Conservation (phyloP, 2,797 vertebrate species). For the Serranus cabrilla region DNA sequence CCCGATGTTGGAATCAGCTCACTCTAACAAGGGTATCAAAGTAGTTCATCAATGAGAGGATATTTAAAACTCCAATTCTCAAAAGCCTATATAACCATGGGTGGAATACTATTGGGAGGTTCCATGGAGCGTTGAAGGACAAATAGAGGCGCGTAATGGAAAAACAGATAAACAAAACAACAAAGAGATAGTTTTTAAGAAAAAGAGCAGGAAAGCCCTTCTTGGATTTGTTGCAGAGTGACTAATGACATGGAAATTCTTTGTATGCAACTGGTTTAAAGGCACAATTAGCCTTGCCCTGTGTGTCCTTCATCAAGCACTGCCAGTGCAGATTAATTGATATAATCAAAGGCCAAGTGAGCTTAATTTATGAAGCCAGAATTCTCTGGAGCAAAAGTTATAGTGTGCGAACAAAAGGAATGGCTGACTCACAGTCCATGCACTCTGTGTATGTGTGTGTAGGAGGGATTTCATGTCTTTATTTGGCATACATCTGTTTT, state of each 20-base stretch:
- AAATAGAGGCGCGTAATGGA: constrained; percentile 20
- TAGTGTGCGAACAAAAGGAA: constrained; percentile 34
- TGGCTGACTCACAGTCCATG: constrained; percentile 17
- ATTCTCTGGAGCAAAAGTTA: constrained; percentile 47
- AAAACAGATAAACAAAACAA: constrained; percentile 41
- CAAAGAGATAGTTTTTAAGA: constrained; percentile 28
- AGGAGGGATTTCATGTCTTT: constrained; percentile 61
- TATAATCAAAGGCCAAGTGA: constrained; percentile 70
- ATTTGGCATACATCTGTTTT: constrained; percentile 69
- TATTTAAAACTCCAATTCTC: constrained; percentile 65
- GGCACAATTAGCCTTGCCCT: constrained; percentile 61
- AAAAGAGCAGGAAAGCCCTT: constrained; percentile 19
- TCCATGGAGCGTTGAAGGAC: constrained; percentile 30
- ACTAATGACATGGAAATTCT: constrained; percentile 63
- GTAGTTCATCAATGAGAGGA: constrained; percentile 69
- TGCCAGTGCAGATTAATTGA: constrained; percentile 68
- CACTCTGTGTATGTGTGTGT: neutral
- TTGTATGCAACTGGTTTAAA: constrained; percentile 60
- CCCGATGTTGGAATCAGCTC: constrained; percentile 64
- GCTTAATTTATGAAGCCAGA: constrained; percentile 59
- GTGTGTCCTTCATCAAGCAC: constrained; percentile 59
- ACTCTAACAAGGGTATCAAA: constrained; percentile 73
- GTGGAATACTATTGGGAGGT: constrained; percentile 29
- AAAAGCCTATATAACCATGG: constrained; percentile 40
- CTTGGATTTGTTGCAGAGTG: constrained; percentile 33